Evolutionary conservation across 1,140 invertebrate species (phyloP).

Genomic region (Argopecten irradians): DNA sequence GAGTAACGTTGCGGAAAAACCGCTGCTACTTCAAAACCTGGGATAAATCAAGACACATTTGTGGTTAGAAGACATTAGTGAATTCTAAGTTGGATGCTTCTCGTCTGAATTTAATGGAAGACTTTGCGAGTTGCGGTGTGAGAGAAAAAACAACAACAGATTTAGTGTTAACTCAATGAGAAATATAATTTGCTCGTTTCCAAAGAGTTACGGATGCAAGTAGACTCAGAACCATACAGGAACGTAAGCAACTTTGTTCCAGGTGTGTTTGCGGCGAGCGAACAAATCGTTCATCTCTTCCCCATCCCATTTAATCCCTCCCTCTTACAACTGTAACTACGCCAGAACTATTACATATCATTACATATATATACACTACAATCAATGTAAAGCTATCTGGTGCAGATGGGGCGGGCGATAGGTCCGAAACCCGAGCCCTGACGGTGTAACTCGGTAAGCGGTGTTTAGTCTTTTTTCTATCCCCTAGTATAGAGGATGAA

Average conservation of each 20-base stretch:
- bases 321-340: too few relatives aligned
- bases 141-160: too few relatives aligned
- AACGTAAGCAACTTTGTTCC: too few relatives aligned
- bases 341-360: not conserved
- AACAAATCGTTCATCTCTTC: too few relatives aligned
- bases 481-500: not conserved
- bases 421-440: not conserved
- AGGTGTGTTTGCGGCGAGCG: too few relatives aligned
- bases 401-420: not conserved
- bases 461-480: not conserved
- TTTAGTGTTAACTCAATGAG: too few relatives aligned
- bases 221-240: too few relatives aligned
- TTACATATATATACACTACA: not conserved
- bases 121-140: not conserved
- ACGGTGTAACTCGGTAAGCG: not conserved
- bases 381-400: not conserved
- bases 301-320: too few relatives aligned
- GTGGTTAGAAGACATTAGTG: not conserved
- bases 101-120: not conserved
- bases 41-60: not conserved
- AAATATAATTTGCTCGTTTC: too few relatives aligned
- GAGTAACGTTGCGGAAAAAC: not conserved
- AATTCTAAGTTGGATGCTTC: not conserved
- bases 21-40: not conserved
- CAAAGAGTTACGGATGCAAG: too few relatives aligned